Percentiles rank a stretch among this genome's conserved stretches.
Conservation (phyloP, 2,888 invertebrate species). For the Rhagophthalmus giganteus region DNA sequence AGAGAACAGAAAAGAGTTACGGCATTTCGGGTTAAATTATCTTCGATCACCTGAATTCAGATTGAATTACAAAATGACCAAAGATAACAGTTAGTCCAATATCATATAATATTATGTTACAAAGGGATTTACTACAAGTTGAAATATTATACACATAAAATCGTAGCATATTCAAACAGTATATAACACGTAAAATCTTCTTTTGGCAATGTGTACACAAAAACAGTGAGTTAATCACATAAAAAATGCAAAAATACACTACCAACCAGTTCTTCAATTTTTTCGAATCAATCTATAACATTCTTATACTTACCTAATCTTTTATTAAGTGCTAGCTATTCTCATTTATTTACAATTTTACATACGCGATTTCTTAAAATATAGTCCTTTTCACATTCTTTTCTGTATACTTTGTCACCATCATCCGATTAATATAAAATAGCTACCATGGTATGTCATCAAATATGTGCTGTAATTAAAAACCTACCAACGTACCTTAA, state of each 20-base stretch:
- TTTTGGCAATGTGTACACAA: conserved; percentile 32
- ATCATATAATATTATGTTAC: conserved; percentile 21
- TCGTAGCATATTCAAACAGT: conserved; percentile 32
- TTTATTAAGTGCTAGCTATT: conserved; percentile 29
- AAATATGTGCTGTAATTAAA: conserved; percentile 6
- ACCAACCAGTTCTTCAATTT: conserved; percentile 29
- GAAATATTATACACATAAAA: conserved; percentile 31
- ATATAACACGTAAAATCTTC: conserved; percentile 30
- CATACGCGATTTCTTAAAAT: conserved; percentile 21
- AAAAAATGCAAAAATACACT: conserved; percentile 32
- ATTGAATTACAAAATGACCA: background rate
- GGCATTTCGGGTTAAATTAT: conserved; percentile 5
- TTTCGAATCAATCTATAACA: conserved; percentile 30
- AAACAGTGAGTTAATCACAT: conserved; percentile 31
- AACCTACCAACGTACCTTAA: background rate
- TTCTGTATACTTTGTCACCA: conserved; percentile 19
- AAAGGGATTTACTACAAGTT: conserved; percentile 25
- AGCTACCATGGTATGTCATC: conserved; percentile 12
- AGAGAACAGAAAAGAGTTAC: conserved; percentile 12
- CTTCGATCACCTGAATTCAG: conserved; percentile 2
- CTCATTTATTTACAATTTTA: conserved; percentile 29
- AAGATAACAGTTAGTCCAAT: conserved; percentile 22
- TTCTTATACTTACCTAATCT: conserved; percentile 30
- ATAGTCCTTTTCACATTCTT: conserved; percentile 18
- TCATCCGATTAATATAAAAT: conserved; percentile 13